Evolutionary conservation across 1,140 invertebrate species (phyloP).

Genomic region (Meteorus sp.): DNA sequence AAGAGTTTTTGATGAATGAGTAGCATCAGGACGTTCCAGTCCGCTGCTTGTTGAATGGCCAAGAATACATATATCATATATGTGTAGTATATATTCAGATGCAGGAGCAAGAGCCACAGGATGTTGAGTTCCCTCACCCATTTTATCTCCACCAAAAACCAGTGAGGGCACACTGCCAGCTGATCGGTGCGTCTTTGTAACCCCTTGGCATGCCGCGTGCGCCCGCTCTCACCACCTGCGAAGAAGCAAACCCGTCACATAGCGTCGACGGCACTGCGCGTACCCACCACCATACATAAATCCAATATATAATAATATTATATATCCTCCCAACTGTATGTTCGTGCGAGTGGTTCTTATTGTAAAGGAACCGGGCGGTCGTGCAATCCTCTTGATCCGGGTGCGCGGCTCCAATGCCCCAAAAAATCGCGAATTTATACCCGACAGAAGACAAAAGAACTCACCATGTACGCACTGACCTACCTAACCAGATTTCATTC

Average conservation of each 20-base stretch:
- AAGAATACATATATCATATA: no score
- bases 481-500: conserved; percentile 12
- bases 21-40: no score
- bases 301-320: no score
- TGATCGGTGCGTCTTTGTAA: conserved; percentile 23
- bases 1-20: no score
- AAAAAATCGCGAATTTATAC: background rate
- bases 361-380: background rate
- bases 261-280: background rate
- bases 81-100: no score
- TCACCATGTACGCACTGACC: conserved; percentile 14
- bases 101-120: background rate
- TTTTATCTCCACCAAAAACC: conserved; percentile 6
- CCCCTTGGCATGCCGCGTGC: conserved; percentile 21
- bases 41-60: background rate
- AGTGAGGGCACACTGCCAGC: conserved; percentile 14
- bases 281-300: background rate
- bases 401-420: background rate
- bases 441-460: no score
- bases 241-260: conserved; percentile 13
- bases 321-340: no score
- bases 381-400: background rate
- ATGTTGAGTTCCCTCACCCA: conserved; percentile 7
- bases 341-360: background rate
- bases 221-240: conserved; percentile 24